phyloP scores from a whole-genome alignment of 2,888 invertebrate species.

The Aphodius granarius region DNA sequence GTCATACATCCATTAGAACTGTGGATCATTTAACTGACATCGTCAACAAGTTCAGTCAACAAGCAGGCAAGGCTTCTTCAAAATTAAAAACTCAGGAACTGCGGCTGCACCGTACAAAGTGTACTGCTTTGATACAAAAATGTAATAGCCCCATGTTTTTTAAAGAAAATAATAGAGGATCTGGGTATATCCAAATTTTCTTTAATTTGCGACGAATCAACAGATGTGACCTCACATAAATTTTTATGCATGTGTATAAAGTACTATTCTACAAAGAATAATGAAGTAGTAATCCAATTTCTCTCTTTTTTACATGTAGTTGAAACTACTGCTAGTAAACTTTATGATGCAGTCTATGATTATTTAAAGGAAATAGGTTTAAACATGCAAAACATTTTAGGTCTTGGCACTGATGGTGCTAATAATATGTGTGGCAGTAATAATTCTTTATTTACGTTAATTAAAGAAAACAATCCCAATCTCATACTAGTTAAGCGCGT shows the following conservation, averaged over 20 bases:
- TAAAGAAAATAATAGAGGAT: constrained; percentile 15
- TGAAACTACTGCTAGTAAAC: constrained; percentile 27
- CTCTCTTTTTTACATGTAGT: constrained; percentile 30
- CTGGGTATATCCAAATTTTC: constrained; percentile 4
- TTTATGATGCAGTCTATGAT: constrained; percentile 23
- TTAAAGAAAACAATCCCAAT: constrained; percentile 30
- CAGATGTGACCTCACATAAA: constrained; percentile 10
- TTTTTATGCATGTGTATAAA: constrained; percentile 16
- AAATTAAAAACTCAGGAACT: neutral
- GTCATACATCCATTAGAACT: constrained; percentile 8
- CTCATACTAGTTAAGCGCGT: constrained; percentile 35
- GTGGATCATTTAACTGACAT: constrained; percentile 11
- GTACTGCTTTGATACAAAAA: constrained; percentile 15
- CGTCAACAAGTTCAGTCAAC: neutral
- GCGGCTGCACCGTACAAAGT: constrained; percentile 10
- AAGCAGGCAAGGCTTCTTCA: constrained; percentile 1
- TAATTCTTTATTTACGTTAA: constrained; percentile 28
- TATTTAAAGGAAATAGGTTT: constrained; percentile 10
- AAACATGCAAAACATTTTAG: constrained; percentile 33
- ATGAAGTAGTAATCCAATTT: constrained; percentile 33
- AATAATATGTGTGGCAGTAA: constrained; percentile 34
- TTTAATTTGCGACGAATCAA: constrained; percentile 15
- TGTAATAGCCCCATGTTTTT: constrained; percentile 12
- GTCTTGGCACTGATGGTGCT: constrained; percentile 40
- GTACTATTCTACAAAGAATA: constrained; percentile 32